Base-by-base conservation (phyloP, 2,888 invertebrate species). In the Cantharis rufa region DNA sequence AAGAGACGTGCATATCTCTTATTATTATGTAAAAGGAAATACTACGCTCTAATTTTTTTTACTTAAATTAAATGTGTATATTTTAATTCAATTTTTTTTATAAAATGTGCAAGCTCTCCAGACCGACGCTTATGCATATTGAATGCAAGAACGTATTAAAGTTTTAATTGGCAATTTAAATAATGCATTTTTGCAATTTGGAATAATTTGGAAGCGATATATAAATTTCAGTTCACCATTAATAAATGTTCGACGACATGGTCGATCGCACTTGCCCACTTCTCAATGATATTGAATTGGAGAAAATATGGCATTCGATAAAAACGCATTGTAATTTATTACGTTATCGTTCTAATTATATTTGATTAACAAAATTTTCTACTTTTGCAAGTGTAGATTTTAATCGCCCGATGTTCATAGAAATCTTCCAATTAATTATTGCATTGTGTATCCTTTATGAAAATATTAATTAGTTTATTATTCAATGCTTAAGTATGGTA, bases 41-140 rank as follows among this genome's bases (percentile, higher is more conserved):
- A 66, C 16, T 75, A 15, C 70, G 78, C 78, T 78, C 75, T 70
- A 75, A 48, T 78, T 75, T 78, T 78, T 72, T 72, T 74, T 69
- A 48, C 5, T 69, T 32, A n/a, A 69, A 32, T 69, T 69, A 18
- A 18, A 21, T 66, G 18, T 66, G 13, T 66, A n/a, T 16, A 16
- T 66, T 21, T 9, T 66, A 66, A 66, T 21, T 21, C 10, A 4
- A n/a, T 24, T 21, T 66, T n/a, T 18, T n/a, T 24, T 16, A 16
- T 66, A 21, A 48, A 48, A n/a, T n/a, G n/a, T 48, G 48, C 48
- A 48, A 48, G n/a, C 48, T 48, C 48, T 48, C n/a, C 48, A 48
- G 48, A 48, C 48, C 48, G 7, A n/a, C 48, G 48, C 13, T n/a
- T n/a, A 48, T 13, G 48, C n/a, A n/a, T 48, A 13, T 32, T 32